Base-by-base conservation (phyloP, 2,113 vertebrate species). In the Clarias macrocephalus region DNA sequence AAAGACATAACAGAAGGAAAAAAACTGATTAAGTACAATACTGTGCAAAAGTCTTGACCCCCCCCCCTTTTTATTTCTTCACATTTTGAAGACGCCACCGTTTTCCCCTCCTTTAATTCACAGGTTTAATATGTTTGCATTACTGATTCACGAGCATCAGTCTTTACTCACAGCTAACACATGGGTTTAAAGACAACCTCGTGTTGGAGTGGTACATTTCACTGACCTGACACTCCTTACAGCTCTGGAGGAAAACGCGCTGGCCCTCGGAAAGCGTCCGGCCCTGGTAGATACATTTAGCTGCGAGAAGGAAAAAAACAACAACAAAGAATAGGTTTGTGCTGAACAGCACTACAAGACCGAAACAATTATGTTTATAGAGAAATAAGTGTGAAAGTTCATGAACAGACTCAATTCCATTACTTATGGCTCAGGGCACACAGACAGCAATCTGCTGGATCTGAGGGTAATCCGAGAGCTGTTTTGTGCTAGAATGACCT, bases 181-280 rank as follows among this genome's bases (percentile, higher is more conserved):
- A 65, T 54, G 16, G n/a, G 73, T 54, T 72, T 60, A 85, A 52
- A 85, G 19, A 56, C 23, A 18, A 59, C 48, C 48, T 8, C 7
- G 7, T 48, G 42, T 62, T 52, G 48, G 25, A 83, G 21, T 57
- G 12, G 33, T 3, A 33, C 12, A 2, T 62, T 42, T 72, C 54
- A 15, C 13, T 96, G 95, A 99, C 98, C 94, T 94, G 96, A 92
- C 98, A 98, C 94, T 98, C 97, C 91, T 94, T 95, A 93, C 98
- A 98, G 93, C 92, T 96, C 91, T 94, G 94, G 77, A 96, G 96
- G 92, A 98, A 93, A 65, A 97, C 91, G 25, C 94, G 92, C 80
- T 98, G 97, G 87, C 98, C 97, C 92, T 99, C 97, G 62, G 96
- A 95, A 68, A 98, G 95, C 3, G 94, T 95, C 92, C 95, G 96